phyloP scores from a whole-genome alignment of 2,113 vertebrate species.

The Sturnus vulgaris region DNA sequence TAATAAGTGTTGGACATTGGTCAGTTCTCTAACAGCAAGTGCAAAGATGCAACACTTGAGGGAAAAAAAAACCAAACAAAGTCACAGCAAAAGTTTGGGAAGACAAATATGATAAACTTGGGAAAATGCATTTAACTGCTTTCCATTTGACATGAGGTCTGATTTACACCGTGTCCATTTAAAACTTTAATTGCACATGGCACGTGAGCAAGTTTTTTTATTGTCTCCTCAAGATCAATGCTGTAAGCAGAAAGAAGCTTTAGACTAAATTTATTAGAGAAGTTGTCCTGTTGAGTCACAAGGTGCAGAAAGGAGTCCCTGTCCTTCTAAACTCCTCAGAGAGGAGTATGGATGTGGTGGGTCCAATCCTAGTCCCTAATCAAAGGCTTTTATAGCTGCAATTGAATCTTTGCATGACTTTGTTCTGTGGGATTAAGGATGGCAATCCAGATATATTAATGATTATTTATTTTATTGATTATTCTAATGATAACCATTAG shows the following conservation, averaged over 20 bases:
- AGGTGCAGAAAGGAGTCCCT: background rate
- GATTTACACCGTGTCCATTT: background rate
- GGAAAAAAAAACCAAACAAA: background rate
- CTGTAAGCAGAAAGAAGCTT: background rate
- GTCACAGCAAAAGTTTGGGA: background rate
- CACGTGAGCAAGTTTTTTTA: background rate
- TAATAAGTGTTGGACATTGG: background rate
- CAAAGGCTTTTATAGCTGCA: background rate
- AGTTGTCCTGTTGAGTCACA: rapidly evolving
- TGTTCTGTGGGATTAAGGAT: background rate
- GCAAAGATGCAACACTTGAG: background rate
- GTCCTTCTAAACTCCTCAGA: background rate
- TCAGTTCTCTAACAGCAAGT: background rate
- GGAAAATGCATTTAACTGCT: background rate
- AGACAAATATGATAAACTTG: background rate
- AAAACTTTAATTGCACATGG: background rate
- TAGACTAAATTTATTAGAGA: background rate
- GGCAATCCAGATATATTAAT: background rate
- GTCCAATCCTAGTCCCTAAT: background rate
- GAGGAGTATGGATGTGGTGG: background rate
- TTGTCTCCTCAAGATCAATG: background rate
- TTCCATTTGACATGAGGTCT: background rate
- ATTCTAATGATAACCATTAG: background rate
- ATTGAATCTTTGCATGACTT: background rate
- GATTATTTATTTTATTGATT: background rate